These are phyloP conservation scores for Himalopsyche kuldschensis DNA, from an alignment of 2,888 invertebrate genomes.

Conservation along the genomic window DNA sequence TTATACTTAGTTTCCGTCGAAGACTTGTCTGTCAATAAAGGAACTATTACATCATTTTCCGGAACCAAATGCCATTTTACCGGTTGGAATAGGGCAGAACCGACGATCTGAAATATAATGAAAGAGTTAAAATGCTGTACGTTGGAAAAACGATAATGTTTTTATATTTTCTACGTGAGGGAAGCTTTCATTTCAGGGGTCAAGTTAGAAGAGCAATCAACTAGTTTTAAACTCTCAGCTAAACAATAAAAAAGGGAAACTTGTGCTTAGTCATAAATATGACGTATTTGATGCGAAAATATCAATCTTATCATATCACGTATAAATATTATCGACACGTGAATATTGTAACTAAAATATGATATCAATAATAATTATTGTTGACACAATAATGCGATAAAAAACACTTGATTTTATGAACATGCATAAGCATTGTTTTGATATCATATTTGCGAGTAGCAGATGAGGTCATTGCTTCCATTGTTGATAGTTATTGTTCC, in stretches of 20 bases:
- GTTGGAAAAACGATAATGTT: too few species aligned
- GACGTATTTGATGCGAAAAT: neutral
- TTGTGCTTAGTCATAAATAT: neutral
- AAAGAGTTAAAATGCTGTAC: neutral
- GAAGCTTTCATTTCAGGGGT: too few species aligned
- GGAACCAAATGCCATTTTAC: constrained; percentile 60
- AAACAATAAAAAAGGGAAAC: too few species aligned
- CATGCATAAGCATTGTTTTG: too few species aligned
- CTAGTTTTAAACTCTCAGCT: too few species aligned
- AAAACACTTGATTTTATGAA: neutral
- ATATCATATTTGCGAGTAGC: too few species aligned
- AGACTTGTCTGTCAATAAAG: neutral
- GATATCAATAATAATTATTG: neutral
- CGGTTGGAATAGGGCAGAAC: constrained; percentile 62
- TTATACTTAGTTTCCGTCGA: neutral
- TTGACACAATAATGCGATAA: neutral
- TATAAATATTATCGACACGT: neutral
- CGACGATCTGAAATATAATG: constrained; percentile 53
- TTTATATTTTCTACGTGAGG: too few species aligned
- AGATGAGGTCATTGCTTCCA: too few species aligned
- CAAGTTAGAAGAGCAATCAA: too few species aligned
- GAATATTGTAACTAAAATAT: neutral
- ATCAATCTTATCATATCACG: neutral
- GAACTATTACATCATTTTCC: constrained; percentile 45
- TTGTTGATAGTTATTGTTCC: too few species aligned